Base-by-base conservation (phyloP, 1,140 invertebrate species). In the Hyles euphorbiae region DNA sequence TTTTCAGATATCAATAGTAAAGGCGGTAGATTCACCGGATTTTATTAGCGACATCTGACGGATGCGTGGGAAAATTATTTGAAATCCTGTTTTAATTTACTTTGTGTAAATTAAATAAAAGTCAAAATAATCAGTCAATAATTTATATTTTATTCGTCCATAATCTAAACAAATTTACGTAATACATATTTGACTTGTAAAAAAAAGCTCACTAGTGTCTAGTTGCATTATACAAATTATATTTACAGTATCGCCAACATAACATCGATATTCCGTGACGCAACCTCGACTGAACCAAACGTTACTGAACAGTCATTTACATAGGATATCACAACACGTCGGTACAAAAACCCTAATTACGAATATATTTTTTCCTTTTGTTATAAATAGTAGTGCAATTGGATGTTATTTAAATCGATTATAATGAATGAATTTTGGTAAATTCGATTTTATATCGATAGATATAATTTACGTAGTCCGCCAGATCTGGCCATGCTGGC, bases 161-260 rank as follows among this genome's bases (percentile, higher is more conserved):
- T 70, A 69, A 71, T 74, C 72, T 76, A 77, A 76, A 78, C 68
- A 72, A 72, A 76, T 63, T 67, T 67, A 65, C 68, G 72, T 72
- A 75, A 70, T 72, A 59, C 50, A 57, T 73, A 22, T 50, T 65
- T 79, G 78, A 60, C 67, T 62, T 60, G 70, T 72, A 75, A 76
- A 81, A 40, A 22, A 77, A 85, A 80, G 80, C 82, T 66, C 76
- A 74, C 73, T 78, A 80, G 70, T 67, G 6, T 60, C 65, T 79
- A 76, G 70, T 71, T 70, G 67, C 70, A 72, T 72, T 76, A 74
- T 63, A 76, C 55, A 72, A 22, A 22, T 22, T 73, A 60, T 83
- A 79, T 83, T 80, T 83, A 83, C 78, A 83, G 53, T 67, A 67
- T 63, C 40, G 5, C 60, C 76, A 67, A 40, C 36, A 40, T 22